phyloP scores from a whole-genome alignment of 2,888 invertebrate genomes.

The Podotricha telesiphe region DNA sequence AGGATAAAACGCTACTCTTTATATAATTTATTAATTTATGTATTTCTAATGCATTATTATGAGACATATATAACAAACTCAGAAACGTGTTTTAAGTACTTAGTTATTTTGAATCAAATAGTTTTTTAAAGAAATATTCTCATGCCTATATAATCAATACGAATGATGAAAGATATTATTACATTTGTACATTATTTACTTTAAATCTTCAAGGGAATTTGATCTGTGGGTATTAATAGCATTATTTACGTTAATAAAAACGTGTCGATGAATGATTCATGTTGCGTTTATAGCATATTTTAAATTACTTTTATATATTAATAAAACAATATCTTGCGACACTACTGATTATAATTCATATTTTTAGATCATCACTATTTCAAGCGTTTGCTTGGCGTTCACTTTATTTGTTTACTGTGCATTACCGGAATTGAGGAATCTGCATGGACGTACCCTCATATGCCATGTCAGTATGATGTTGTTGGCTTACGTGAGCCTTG shows the following conservation, averaged over 20 bases:
- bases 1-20: too few species aligned
- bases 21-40: too few species aligned
- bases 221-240: constrained; percentile 18
- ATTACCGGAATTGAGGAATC: constrained; percentile 86
- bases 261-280: not conserved
- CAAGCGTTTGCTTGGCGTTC: constrained; percentile 85
- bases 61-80: too few species aligned
- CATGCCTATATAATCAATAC: constrained; percentile 2
- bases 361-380: constrained; percentile 78
- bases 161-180: constrained; percentile 19
- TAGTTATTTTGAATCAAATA: not conserved
- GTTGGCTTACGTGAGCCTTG: constrained; percentile 85
- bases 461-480: constrained; percentile 87
- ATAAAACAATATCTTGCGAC: not conserved
- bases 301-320: not conserved
- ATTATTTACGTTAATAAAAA: not conserved
- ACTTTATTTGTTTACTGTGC: constrained; percentile 87
- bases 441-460: constrained; percentile 89
- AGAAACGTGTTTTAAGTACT: not conserved
- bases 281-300: not conserved
- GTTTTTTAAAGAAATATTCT: not conserved
- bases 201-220: constrained; percentile 24
- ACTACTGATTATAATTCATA: not conserved
- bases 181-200: constrained; percentile 29
- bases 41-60: too few species aligned